Base-by-base conservation (phyloP, 2,797 vertebrate species). In the Chloroceryle amazona region DNA sequence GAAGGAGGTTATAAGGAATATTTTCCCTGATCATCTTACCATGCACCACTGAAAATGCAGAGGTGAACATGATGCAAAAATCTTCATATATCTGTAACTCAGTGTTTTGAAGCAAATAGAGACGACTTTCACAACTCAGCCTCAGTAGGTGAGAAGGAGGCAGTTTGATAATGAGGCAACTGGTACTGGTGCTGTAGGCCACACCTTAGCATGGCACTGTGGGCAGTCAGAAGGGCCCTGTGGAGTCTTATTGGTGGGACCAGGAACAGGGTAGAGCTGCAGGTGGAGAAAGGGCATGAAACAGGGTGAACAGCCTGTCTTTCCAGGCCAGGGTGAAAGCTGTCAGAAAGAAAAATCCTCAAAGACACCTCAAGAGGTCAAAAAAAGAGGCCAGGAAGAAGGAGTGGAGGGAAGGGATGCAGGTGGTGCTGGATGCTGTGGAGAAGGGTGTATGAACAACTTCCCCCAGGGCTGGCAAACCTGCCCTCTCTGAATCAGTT, bases 141-240 rank as follows among this genome's bases (percentile, higher is more conserved):
- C 11, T 86, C 42, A 47, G 35, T 1, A 55, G 39, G 42, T 0
- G 0, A 55, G 21, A 73, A 66, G n/a, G 16, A 68, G 33, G 37
- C 58, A 73, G 51, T 22, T 22, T 44, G 20, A 39, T 61, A 62
- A 86, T 1, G 3, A 73, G 55, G 60, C 42, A 68, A 76, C 12
- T 0, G 4, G 5, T 73, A 58, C 14, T 46, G 76, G 18, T 5
- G 1, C 42, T 2, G 0, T 28, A 26, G 39, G 29, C 6, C 67
- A 42, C 60, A 70, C 23, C 29, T 87, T 35, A 61, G 41, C 33
- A 9, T 17, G 29, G 81, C 19, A 28, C n/a, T 71, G 28, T 1
- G 11, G 35, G 13, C 29, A 93, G 47, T 14, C 4, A 35, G 12
- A 39, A 54, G n/a, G 2, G 4, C 19, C 25, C 0, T 3, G 37